phyloP scores from a whole-genome alignment of 2,888 invertebrate genomes.

The Linyphia triangularis region DNA sequence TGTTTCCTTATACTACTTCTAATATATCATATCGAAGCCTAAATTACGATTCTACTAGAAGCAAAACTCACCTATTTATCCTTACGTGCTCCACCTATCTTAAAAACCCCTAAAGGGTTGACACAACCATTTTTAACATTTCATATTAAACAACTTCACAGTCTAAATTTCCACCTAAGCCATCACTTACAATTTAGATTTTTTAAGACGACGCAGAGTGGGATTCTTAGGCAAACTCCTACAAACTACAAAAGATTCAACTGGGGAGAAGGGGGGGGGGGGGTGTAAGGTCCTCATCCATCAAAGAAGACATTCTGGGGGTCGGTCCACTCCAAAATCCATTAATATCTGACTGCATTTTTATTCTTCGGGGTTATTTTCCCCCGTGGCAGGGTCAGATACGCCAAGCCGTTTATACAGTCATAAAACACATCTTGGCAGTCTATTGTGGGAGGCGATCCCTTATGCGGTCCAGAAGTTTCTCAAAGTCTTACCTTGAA shows the following conservation, averaged over 20 bases:
- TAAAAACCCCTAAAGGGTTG: background rate
- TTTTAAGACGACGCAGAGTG: background rate
- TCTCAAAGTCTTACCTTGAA: background rate
- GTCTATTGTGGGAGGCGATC: constrained; percentile 47
- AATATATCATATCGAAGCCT: too few relatives aligned
- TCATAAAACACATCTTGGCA: constrained; percentile 58
- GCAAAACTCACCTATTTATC: too few relatives aligned
- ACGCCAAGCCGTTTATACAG: constrained; percentile 56
- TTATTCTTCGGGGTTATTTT: constrained; percentile 37
- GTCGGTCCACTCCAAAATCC: constrained; percentile 64
- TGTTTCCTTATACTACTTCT: too few relatives aligned
- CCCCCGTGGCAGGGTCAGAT: constrained; percentile 41
- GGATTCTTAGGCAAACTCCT: background rate
- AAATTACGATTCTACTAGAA: too few relatives aligned
- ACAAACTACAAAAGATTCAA: constrained; percentile 20
- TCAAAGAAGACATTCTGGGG: constrained; percentile 38
- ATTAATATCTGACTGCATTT: constrained; percentile 61
- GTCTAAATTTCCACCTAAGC: background rate
- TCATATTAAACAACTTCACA: background rate
- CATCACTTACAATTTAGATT: background rate
- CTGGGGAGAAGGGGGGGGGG: background rate
- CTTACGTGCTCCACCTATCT: too few relatives aligned
- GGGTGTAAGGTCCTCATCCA: constrained; percentile 33
- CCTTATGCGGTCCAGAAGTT: constrained; percentile 41
- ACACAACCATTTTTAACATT: constrained; percentile 9